These are phyloP conservation scores for Campoplex nolae DNA, from an alignment of 2,888 invertebrate genomes.

Conservation along the genomic window DNA sequence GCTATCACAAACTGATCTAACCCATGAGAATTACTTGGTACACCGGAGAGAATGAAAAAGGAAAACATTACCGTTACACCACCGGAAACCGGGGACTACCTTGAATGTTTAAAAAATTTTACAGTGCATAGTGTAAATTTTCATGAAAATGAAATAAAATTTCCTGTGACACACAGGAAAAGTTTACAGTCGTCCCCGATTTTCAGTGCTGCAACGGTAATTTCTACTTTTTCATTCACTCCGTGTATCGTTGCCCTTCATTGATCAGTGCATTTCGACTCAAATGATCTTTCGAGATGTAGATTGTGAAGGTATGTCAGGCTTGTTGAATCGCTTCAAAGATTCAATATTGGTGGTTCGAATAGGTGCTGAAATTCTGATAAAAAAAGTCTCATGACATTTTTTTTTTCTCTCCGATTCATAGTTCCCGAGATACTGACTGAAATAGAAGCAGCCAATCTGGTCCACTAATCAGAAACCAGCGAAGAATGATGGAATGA, in stretches of 20 bases:
- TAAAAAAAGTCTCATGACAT: neutral
- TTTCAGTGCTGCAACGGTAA: too few relatives aligned
- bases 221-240: too few relatives aligned
- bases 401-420: neutral
- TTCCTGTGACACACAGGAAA: too few relatives aligned
- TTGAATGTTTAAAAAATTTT: too few relatives aligned
- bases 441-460: neutral
- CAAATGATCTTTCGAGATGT: neutral
- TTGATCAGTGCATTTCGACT: neutral
- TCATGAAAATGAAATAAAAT: too few relatives aligned
- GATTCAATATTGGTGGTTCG: neutral
- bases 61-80: too few relatives aligned
- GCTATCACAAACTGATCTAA: neutral
- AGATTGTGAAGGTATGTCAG: neutral
- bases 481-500: neutral
- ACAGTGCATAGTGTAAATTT: too few relatives aligned
- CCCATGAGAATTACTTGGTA: neutral
- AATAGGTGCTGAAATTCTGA: neutral
- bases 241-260: too few relatives aligned
- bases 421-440: neutral
- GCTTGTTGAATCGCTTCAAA: neutral
- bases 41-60: too few relatives aligned
- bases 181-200: too few relatives aligned
- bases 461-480: neutral
- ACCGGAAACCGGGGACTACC: too few relatives aligned